Base-by-base conservation (phyloP, 2,113 vertebrate species). In the Crocuta crocuta region DNA sequence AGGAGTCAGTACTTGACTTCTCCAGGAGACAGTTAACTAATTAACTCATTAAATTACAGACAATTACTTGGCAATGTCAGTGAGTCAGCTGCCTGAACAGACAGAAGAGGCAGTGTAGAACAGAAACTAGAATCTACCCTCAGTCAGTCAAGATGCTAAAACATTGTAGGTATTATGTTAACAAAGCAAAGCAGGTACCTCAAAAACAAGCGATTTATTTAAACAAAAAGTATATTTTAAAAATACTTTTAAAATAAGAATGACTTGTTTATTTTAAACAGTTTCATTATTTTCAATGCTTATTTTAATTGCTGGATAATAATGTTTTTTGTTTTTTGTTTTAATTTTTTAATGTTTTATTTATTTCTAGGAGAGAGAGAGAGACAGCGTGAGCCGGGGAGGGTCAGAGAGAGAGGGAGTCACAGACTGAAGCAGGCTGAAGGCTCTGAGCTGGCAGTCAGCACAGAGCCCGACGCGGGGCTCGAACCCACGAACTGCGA, bases 51-150 rank as follows among this genome's bases (percentile, higher is more conserved):
- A 97, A 97, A 97, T 97, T 89, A 98, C 81, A 91, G 89, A 96
- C 95, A 98, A 98, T 98, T 98, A 98, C 97, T 97, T 96, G 94
- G 78, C 97, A 97, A 94, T 97, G 93, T 94, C 95, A 97, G 90
- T 92, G 91, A 97, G 90, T 81, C 85, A 97, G 66, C 58, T 89
- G 91, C 78, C 93, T 91, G 81, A 97, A 91, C 45, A 95, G 86
- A 94, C 66, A 97, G 71, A 96, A 84, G 78, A 96, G 65, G 66
- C 84, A 97, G 31, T 91, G 70, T 35, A 96, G 43, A 96, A 86
- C 33, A 96, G 76, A 96, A 96, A 98, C 74, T 73, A 73, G 43
- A 94, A 95, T 92, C 80, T 85, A 88, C 33, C 21, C 81, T 61
- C 24, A 87, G 74, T 71, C 85, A 94, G 80, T 79, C 63, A 96